Conservation (phyloP, 2,113 vertebrate genomes). For the Solea senegalensis region DNA sequence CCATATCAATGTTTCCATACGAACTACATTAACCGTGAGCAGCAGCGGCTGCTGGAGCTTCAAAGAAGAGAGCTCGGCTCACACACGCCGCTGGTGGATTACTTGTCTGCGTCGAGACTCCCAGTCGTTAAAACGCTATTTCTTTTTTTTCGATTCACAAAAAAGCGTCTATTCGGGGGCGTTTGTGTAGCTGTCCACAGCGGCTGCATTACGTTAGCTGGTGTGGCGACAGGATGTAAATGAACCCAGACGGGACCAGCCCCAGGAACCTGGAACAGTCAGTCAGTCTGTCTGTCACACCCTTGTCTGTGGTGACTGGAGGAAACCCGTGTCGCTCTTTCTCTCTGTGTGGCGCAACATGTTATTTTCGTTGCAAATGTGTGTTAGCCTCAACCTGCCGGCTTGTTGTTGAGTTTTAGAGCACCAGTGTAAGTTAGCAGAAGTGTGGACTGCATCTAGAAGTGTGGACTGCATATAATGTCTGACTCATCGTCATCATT, state of each 20-base stretch:
- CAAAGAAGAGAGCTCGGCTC: conserved; percentile 11
- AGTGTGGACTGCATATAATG: conserved; percentile 49
- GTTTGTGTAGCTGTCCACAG: neutral
- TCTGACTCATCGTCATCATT: conserved; percentile 61
- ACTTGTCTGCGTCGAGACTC: neutral
- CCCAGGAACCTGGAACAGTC: conserved; percentile 64
- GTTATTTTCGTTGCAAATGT: neutral
- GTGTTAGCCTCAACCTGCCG: neutral
- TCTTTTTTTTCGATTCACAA: no score
- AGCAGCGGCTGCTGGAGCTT: conserved; percentile 50
- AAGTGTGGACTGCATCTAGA: no score
- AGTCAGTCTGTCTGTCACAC: conserved; percentile 77
- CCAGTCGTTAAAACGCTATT: neutral
- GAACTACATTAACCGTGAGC: conserved; percentile 77
- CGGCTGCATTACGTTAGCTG: conserved; percentile 34
- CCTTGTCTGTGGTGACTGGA: conserved; percentile 59
- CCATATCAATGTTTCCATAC: rapidly evolving
- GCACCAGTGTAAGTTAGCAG: neutral
- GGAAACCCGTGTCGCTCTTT: conserved; percentile 1
- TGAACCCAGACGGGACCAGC: conserved; percentile 58
- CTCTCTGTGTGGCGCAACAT: neutral
- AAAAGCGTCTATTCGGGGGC: no score
- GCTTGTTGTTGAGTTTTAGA: neutral
- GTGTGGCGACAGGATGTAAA: conserved; percentile 50
- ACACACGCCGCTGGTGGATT: conserved; percentile 9